These are phyloP conservation scores for Hipposideros armiger DNA, from an alignment of 2,113 vertebrate genomes.

Conservation along the genomic window DNA sequence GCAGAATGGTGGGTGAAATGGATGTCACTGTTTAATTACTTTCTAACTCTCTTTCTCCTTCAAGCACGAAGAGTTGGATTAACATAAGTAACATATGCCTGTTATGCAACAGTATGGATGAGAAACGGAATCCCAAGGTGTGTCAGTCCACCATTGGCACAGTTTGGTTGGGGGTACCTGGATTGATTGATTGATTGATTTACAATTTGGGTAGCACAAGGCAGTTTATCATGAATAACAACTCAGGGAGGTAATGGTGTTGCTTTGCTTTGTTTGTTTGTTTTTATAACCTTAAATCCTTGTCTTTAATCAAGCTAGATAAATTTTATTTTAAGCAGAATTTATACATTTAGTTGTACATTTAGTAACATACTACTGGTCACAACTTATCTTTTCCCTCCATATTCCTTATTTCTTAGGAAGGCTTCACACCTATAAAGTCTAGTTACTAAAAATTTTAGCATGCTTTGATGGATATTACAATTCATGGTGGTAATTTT, in stretches of 20 bases:
- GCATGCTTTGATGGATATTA: slow-evolving; percentile 30
- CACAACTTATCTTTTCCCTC: background rate
- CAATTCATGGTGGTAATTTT: slow-evolving; percentile 36
- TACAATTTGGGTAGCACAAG: background rate
- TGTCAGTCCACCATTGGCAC: background rate
- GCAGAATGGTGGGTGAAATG: too few species aligned
- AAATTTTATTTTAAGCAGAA: background rate
- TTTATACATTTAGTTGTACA: background rate
- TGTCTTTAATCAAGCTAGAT: slow-evolving; percentile 8
- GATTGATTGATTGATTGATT: background rate
- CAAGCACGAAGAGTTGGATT: background rate
- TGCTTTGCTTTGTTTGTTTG: background rate
- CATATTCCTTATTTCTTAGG: background rate
- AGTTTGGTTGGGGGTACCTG: background rate
- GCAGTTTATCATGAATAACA: background rate
- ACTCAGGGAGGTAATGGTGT: background rate
- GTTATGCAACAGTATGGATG: background rate
- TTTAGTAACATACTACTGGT: background rate
- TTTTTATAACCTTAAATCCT: slow-evolving; percentile 15
- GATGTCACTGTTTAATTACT: background rate
- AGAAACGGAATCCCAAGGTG: background rate
- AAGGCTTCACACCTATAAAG: background rate
- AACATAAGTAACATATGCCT: background rate
- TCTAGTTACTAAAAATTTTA: slow-evolving; percentile 38
- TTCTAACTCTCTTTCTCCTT: background rate